Conservation (phyloP, 2,113 vertebrate genomes). For the Ciconia maguari region DNA sequence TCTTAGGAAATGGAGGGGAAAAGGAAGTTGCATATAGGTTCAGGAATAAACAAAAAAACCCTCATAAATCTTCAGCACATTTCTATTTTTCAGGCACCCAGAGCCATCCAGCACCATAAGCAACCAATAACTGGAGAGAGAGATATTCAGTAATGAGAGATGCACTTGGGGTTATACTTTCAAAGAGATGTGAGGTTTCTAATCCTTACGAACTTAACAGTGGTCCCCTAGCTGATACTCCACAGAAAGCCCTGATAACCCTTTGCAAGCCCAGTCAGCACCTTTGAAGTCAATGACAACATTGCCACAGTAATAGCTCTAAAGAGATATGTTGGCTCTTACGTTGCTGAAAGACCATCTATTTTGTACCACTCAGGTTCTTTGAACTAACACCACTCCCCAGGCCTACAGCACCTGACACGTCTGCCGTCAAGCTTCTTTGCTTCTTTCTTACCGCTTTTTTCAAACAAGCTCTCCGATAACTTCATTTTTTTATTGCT, state of each 20-base stretch:
- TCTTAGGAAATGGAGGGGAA: background rate
- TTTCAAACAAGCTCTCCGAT: background rate
- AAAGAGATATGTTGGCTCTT: background rate
- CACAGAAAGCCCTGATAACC: background rate
- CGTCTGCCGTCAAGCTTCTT: background rate
- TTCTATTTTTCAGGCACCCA: background rate
- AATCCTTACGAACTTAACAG: background rate
- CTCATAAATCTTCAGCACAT: background rate
- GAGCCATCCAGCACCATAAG: background rate
- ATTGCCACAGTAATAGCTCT: background rate
- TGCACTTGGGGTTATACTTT: background rate
- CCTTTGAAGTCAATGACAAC: background rate
- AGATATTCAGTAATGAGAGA: background rate
- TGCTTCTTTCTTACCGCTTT: background rate
- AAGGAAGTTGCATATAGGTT: background rate
- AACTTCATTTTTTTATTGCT: background rate
- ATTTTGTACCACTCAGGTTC: background rate
- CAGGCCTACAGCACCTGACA: background rate
- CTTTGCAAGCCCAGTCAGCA: background rate
- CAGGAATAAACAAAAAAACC: background rate
- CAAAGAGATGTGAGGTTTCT: background rate
- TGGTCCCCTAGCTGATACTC: background rate
- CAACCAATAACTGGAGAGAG: background rate
- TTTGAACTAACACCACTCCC: background rate
- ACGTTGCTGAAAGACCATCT: background rate